Conservation (phyloP, 2,797 vertebrate genomes). For the Neosilurus hyrtlii region DNA sequence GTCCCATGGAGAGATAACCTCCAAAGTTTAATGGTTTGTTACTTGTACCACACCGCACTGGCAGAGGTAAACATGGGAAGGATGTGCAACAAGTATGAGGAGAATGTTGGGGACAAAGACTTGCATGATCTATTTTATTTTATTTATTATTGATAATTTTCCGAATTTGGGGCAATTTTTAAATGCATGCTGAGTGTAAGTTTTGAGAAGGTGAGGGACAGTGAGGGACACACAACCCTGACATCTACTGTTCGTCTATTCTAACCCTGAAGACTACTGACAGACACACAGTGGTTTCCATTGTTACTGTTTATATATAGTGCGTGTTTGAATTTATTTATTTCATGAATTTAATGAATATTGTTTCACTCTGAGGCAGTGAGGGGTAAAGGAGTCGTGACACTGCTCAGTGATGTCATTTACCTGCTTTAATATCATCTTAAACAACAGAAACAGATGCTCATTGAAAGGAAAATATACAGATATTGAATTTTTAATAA, state of each 20-base stretch:
- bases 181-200: neutral
- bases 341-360: slow-evolving; percentile 3
- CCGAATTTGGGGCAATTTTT: neutral
- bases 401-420: neutral
- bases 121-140: neutral
- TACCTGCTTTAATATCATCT: neutral
- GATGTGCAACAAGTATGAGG: neutral
- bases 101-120: neutral
- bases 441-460: neutral
- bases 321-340: slow-evolving; percentile 28
- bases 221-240: neutral
- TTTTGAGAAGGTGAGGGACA: neutral
- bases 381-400: neutral
- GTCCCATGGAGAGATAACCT: no score
- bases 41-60: no score
- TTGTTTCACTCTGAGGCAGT: no score
- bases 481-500: neutral
- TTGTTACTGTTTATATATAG: neutral
- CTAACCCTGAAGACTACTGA: neutral
- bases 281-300: neutral
- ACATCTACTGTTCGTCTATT: no score
- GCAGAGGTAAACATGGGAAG: neutral
- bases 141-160: no score
- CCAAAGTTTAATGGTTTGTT: no score
- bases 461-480: neutral